Conservation (phyloP, 2,113 vertebrate genomes). For the Ardeotis arabs region DNA sequence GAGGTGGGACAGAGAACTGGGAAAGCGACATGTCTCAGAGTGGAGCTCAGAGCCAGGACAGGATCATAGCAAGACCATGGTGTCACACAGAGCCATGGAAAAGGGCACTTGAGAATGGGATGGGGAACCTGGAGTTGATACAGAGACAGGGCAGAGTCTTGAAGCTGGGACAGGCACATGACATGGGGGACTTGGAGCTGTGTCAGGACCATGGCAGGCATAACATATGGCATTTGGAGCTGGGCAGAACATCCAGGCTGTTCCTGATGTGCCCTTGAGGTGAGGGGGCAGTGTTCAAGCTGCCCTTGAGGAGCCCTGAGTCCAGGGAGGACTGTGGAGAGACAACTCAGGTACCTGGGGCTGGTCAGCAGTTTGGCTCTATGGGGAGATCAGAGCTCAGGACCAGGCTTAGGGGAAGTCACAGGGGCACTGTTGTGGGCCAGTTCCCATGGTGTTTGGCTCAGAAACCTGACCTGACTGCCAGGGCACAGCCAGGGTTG, state of each 20-base stretch:
- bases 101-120: background rate
- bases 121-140: background rate
- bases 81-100: background rate
- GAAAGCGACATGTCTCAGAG: background rate
- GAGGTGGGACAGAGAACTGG: background rate
- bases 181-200: background rate
- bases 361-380: background rate
- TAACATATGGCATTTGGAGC: background rate
- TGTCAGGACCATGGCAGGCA: background rate
- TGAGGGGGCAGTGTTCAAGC: background rate
- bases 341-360: rapidly evolving
- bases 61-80: background rate
- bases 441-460: background rate
- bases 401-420: background rate
- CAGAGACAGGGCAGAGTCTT: background rate
- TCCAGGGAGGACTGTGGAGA: background rate
- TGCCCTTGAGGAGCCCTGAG: rapidly evolving
- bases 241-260: background rate
- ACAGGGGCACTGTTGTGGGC: background rate
- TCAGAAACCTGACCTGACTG: background rate
- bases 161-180: background rate
- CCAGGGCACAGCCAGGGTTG: background rate
- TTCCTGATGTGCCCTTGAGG: background rate
- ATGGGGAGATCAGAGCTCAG: background rate
- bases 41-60: background rate